Conservation (phyloP, 2,888 invertebrate species). For the Eupithecia insigniata region DNA sequence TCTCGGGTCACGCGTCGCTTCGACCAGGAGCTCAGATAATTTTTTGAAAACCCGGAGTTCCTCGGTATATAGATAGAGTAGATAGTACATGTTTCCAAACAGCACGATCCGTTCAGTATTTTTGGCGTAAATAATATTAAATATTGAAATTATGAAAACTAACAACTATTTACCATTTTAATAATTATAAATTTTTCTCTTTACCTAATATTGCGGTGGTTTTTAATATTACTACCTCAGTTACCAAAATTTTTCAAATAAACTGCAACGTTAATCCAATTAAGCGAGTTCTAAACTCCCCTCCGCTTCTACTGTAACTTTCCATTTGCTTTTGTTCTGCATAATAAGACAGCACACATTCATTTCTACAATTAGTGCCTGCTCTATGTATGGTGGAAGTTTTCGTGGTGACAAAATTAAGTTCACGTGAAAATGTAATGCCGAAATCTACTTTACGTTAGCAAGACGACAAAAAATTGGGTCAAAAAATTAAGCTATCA, state of each 20-base stretch:
- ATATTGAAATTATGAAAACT: no score
- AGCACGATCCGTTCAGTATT: no score
- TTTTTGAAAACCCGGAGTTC: no score
- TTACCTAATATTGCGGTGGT: no score
- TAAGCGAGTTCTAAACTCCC: neutral
- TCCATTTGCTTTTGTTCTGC: neutral
- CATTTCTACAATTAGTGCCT: neutral
- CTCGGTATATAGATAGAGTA: no score
- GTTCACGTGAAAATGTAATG: neutral
- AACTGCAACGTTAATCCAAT: neutral
- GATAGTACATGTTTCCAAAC: no score
- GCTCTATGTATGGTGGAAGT: neutral
- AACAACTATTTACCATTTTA: no score
- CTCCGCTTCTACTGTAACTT: neutral
- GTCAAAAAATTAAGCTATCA: neutral
- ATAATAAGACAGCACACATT: conserved; percentile 14
- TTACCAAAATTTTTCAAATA: neutral
- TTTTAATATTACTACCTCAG: neutral
- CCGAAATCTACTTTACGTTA: neutral
- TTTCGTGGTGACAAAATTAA: neutral
- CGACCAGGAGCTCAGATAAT: no score
- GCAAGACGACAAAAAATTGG: neutral
- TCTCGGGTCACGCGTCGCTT: no score
- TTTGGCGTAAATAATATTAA: no score
- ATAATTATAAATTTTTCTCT: no score